Conservation (phyloP, 2,797 vertebrate genomes). For the Pseudomugil tenellus region DNA sequence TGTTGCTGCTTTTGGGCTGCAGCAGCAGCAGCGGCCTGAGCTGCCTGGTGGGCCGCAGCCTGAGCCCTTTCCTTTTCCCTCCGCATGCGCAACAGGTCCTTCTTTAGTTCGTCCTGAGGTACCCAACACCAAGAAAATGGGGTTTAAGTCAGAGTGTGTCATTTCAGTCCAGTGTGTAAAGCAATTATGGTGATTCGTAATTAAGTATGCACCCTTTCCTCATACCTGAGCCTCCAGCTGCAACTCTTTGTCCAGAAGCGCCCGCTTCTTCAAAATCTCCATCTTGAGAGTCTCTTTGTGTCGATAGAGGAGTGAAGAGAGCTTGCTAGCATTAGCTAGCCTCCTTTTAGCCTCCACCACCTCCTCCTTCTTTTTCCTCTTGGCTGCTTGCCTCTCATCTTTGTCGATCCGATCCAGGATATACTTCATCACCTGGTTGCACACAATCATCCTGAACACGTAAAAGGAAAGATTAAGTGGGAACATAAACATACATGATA, state of each 20-base stretch:
- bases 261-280: constrained; percentile 95
- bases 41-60: constrained; percentile 81
- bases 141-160: neutral
- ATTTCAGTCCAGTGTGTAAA: constrained; percentile 7
- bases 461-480: neutral
- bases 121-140: neutral
- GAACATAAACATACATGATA: too few relatives aligned
- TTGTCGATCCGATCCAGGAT: constrained; percentile 98
- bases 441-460: constrained; percentile 92
- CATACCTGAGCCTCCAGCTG: constrained; percentile 94
- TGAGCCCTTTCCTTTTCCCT: constrained; percentile 89
- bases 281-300: constrained; percentile 97
- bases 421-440: constrained; percentile 99
- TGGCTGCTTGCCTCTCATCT: constrained; percentile 93
- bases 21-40: constrained; percentile 44
- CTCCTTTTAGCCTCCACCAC: constrained; percentile 93
- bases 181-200: neutral
- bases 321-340: constrained; percentile 91
- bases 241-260: constrained; percentile 94
- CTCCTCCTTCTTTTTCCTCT: constrained; percentile 93
- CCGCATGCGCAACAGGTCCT: constrained; percentile 89
- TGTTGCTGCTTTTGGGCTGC: constrained; percentile 62
- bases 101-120: constrained; percentile 92
- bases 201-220: too few relatives aligned
- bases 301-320: constrained; percentile 93